A percentile compares a stretch with the other conserved stretches of the same genome.
Evolutionary conservation across 2,888 invertebrate genomes (phyloP).

Genomic region (Aleiodes alternator): DNA sequence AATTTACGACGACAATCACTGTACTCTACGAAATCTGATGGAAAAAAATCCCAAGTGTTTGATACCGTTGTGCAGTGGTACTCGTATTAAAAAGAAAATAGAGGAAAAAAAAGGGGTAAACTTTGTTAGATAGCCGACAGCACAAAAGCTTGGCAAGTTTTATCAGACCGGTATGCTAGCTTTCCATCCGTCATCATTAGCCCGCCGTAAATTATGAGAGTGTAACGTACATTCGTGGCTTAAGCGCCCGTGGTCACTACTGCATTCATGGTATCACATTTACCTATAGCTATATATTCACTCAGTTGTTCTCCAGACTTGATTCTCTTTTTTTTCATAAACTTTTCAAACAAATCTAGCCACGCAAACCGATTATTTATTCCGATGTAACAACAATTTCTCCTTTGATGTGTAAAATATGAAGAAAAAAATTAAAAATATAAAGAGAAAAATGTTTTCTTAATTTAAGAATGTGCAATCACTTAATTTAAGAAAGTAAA

Average conservation of each 20-base stretch:
- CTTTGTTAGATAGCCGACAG: slow-evolving; percentile 6
- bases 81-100: slow-evolving; percentile 2
- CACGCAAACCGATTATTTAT: slow-evolving; percentile 51
- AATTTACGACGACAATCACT: slow-evolving; percentile 25
- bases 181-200: slow-evolving; percentile 59
- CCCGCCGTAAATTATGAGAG: slow-evolving; percentile 55
- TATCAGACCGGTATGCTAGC: slow-evolving; percentile 51
- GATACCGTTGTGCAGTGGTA: background rate
- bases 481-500: too few relatives aligned
- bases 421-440: background rate
- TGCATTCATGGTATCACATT: slow-evolving; percentile 26
- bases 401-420: slow-evolving; percentile 29
- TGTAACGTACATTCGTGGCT: slow-evolving; percentile 50
- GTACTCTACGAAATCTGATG: background rate
- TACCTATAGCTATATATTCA: slow-evolving; percentile 22
- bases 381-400: slow-evolving; percentile 40
- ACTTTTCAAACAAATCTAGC: slow-evolving; percentile 45
- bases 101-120: slow-evolving; percentile 36
- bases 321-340: slow-evolving; percentile 35
- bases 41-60: slow-evolving; percentile 2
- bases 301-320: slow-evolving; percentile 24
- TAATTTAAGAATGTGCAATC: too few relatives aligned
- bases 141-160: slow-evolving; percentile 53
- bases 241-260: slow-evolving; percentile 29
- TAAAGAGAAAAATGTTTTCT: too few relatives aligned